Conservation (phyloP, 2,888 invertebrate species). For the Chelonus formosanus region DNA sequence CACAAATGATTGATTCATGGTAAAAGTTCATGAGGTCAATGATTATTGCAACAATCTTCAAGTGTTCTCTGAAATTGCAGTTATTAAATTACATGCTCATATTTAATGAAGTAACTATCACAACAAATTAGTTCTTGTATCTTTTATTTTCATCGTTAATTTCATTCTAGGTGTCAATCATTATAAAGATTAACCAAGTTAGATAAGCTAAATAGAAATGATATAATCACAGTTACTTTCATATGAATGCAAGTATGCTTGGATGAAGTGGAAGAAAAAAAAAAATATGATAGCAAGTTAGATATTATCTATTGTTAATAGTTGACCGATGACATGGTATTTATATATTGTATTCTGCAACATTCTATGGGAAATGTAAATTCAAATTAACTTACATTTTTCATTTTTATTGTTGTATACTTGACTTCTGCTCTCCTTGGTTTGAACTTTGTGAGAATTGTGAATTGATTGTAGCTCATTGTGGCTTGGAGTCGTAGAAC, state of each 20-base stretch:
- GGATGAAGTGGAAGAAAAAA: background rate
- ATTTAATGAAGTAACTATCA: too few relatives aligned
- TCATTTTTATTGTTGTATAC: conserved; percentile 51
- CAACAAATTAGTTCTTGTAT: too few relatives aligned
- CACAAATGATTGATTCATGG: conserved; percentile 24
- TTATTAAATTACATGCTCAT: too few relatives aligned
- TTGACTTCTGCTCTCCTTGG: conserved; percentile 54
- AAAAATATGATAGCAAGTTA: background rate
- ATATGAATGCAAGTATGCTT: background rate
- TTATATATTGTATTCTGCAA: too few relatives aligned
- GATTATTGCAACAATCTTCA: conserved; percentile 35
- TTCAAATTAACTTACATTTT: conserved; percentile 50
- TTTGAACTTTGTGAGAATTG: conserved; percentile 57
- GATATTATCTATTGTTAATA: background rate
- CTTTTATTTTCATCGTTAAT: too few relatives aligned
- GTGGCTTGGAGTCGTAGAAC: conserved; percentile 48
- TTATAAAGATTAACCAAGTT: conserved; percentile 16
- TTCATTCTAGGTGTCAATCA: conserved; percentile 27
- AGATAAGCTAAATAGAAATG: conserved; percentile 25
- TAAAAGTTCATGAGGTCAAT: conserved; percentile 41
- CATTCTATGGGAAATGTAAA: background rate
- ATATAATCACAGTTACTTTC: background rate
- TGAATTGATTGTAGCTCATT: conserved; percentile 57
- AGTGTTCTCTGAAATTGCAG: too few relatives aligned
- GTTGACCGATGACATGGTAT: too few relatives aligned